Evolutionary conservation across 2,888 invertebrate species (phyloP).

Genomic region (Lepidocyrtoides sp.): DNA sequence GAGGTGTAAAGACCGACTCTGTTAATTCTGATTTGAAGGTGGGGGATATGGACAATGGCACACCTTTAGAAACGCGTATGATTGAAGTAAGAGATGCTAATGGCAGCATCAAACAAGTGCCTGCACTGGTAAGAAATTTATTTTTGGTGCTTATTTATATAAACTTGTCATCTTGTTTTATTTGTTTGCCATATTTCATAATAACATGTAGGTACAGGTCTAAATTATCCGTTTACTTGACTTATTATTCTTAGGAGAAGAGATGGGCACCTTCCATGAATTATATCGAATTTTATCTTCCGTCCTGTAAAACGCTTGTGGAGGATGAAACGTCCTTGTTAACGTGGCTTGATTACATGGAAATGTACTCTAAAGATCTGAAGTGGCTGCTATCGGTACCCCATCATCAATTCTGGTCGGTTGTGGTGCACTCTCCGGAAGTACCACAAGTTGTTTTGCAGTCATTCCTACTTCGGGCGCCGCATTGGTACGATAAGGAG

Average conservation of each 20-base stretch:
- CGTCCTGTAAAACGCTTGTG: slow-evolving; percentile 86
- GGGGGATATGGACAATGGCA: slow-evolving; percentile 35
- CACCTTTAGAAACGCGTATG: slow-evolving; percentile 77
- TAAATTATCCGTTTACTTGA: not conserved
- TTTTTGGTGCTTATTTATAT: not conserved
- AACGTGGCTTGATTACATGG: slow-evolving; percentile 90
- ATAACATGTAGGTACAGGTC: not conserved
- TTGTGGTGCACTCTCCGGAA: slow-evolving; percentile 90
- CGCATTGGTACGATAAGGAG: slow-evolving; percentile 89
- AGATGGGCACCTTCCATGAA: slow-evolving; percentile 88
- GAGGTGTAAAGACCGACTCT: not conserved
- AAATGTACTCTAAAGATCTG: slow-evolving; percentile 90
- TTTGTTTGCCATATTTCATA: not conserved
- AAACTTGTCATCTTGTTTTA: not conserved
- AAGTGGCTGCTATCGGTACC: slow-evolving; percentile 90
- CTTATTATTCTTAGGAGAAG: slow-evolving; percentile 87
- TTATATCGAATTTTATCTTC: slow-evolving; percentile 89
- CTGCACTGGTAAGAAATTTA: slow-evolving; percentile 89
- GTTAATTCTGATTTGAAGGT: not conserved
- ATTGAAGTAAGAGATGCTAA: slow-evolving; percentile 73
- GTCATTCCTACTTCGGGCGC: slow-evolving; percentile 92
- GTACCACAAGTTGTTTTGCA: slow-evolving; percentile 89
- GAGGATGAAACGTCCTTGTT: slow-evolving; percentile 89
- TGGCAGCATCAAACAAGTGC: slow-evolving; percentile 88
- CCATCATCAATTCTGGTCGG: slow-evolving; percentile 90